Evolutionary conservation across 2,888 invertebrate species (phyloP), one percentile per base, ranked within the genome.

Genomic region (Tetropium fuscum): DNA sequence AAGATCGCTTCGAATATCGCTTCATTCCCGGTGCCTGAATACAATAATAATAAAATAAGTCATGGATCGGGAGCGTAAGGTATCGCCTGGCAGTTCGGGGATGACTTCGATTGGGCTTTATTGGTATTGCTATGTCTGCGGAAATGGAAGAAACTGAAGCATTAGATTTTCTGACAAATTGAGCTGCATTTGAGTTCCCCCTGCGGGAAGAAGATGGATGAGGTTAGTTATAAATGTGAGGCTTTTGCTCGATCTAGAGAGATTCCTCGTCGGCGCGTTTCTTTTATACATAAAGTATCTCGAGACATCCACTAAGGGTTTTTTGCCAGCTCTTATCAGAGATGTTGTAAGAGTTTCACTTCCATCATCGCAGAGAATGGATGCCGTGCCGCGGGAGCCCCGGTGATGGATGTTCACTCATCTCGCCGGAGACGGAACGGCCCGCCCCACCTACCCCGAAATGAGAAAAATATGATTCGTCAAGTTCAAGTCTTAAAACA

Each of bases 221-320:
- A 82, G 82, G 82, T 81, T 82, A 82, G 83, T 83, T 83, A 83
- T 83, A 83, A 82, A 83, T 82, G 82, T 83, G 83, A 82, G 81
- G 82, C 82, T 82, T 82, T 81, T 78, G 80, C 80, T 76, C 80
- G 80, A 81, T 80, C 78, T 77, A 77, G 75, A 78, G 77, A 78
- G 80, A 80, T 79, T 80, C 77, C 77, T 73, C 74, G 74, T 74
- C 76, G 69, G 74, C 74, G 74, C 79, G 76, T 78, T 80, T 81
- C 82, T 81, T 81, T 80, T 80, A 80, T 80, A 81, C 78, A 78
- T 79, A 78, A 77, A 78, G 79, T 76, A 78, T 80, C 78, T 75
- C 75, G 76, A 75, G 79, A 75, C 79, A 78, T 77, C 75, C 75
- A 72, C 72, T 66, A 44, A 57, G 66, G 73, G 79, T 78, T 80